Base-by-base conservation (phyloP, 1,140 invertebrate species). In the Neodiprion lecontei region DNA sequence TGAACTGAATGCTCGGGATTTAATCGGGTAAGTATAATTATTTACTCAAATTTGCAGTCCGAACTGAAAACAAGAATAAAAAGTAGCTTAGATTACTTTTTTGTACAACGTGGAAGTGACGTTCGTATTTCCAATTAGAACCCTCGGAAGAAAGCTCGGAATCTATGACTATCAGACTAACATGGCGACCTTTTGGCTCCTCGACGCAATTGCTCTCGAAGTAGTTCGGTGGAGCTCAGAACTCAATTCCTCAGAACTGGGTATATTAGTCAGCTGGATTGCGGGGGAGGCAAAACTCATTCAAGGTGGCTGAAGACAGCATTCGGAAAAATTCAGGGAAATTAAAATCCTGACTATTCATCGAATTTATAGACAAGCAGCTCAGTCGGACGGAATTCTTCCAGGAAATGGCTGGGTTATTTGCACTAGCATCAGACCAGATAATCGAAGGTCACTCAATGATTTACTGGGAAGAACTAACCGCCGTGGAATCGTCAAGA, bases 181-280 rank as follows among this genome's bases (percentile, higher is more conserved):
- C 40, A 79, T 83, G 69, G 75, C 79, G 48, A 76, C 82, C 17
- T 81, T 81, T 70, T 86, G 85, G 83, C 81, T 86, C 53, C 50
- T 86, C 67, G 81, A 82, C 40, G 80, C 72, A 3, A 11, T 86
- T 47, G 70, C 79, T 0, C 65, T 80, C 9, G 77, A 85, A 66
- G 47, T 81, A 70, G 2, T 84, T 28, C 65, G 72, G 47, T 74
- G 73, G 50, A 73, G 74, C 9, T 40, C 70, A 61, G 40, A 72
- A 21, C 76, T 85, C 49, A 75, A 82, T n/a, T 74, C 76, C 72
- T 14, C 75, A 74, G 70, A 79, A 23, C 71, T 61, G 14, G 72
- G 77, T 72, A 67, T 81, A 9, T 77, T 85, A 67, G 70, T 86
- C 70, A 81, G 78, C 66, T 86, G 84, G 83, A 48, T 86, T 47